A percentile compares a stretch with the other conserved stretches of the same genome.
phyloP scores from a whole-genome alignment of 2,113 vertebrate species.

The Dicaeum eximium region DNA sequence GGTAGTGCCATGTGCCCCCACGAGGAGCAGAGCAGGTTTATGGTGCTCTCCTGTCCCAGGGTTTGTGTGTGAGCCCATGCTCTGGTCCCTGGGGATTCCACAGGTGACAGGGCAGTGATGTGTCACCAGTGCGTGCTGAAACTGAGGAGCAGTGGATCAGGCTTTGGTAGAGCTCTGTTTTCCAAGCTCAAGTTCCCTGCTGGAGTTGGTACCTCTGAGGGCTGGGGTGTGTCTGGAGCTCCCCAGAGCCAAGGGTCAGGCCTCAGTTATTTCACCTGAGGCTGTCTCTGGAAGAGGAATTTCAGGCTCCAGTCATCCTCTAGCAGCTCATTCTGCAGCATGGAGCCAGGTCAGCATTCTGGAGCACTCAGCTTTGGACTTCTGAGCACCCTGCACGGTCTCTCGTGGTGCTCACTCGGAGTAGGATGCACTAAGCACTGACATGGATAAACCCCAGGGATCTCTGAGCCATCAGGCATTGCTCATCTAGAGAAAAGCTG shows the following conservation, averaged over 20 bases:
- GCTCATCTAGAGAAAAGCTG: not conserved
- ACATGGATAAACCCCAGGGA: not conserved
- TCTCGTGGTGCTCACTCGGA: fast-evolving
- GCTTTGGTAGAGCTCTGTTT: not conserved
- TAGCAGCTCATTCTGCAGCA: not conserved
- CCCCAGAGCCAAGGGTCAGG: fast-evolving
- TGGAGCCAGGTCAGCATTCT: not conserved
- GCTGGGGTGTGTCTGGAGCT: not conserved
- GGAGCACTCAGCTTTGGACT: fast-evolving
- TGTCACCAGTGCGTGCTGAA: not conserved
- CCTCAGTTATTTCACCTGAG: not conserved
- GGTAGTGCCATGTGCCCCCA: not conserved
- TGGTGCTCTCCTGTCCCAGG: not conserved
- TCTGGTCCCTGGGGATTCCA: not conserved
- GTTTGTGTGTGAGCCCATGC: not conserved
- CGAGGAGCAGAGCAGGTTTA: not conserved
- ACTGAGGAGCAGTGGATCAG: not conserved
- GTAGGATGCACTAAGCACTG: not conserved
- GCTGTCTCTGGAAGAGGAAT: not conserved
- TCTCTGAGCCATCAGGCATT: not conserved
- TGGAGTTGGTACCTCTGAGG: fast-evolving
- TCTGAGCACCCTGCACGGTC: fast-evolving
- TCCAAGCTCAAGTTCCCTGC: not conserved
- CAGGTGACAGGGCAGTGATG: not conserved
- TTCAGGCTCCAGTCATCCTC: not conserved